phyloP scores from a whole-genome alignment of 2,888 invertebrate genomes.

The Gandaritis pyraliata region DNA sequence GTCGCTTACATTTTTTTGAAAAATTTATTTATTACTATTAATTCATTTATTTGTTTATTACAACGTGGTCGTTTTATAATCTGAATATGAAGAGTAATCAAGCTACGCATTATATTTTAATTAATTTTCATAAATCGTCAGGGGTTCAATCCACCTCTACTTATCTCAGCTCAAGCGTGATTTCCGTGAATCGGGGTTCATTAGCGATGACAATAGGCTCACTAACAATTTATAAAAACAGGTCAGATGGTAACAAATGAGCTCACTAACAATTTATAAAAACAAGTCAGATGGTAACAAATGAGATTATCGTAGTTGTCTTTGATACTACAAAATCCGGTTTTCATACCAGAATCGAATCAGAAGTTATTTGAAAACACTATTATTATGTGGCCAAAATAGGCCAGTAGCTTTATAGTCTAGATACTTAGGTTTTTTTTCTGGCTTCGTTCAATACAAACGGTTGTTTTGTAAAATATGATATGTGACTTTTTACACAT shows the following conservation, averaged over 20 bases:
- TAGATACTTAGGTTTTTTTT: too few species aligned
- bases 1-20: neutral
- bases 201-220: conserved; percentile 68
- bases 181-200: conserved; percentile 64
- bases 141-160: conserved; percentile 48
- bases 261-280: conserved; percentile 71
- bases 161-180: conserved; percentile 59
- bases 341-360: too few species aligned
- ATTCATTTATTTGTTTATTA: too few species aligned
- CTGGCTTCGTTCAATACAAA: too few species aligned
- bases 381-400: too few species aligned
- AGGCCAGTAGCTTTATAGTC: too few species aligned
- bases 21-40: too few species aligned
- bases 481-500: too few species aligned
- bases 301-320: conserved; percentile 2
- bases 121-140: conserved; percentile 48
- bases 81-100: conserved; percentile 14
- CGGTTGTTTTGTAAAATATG: too few species aligned
- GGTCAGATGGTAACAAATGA: too few species aligned
- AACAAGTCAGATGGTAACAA: conserved; percentile 45
- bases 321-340: neutral
- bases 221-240: conserved; percentile 72
- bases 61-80: neutral
- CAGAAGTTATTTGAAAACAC: too few species aligned
- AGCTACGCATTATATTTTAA: conserved; percentile 16